phyloP scores from a whole-genome alignment of 2,888 invertebrate genomes.

The Allolobophora icterica region DNA sequence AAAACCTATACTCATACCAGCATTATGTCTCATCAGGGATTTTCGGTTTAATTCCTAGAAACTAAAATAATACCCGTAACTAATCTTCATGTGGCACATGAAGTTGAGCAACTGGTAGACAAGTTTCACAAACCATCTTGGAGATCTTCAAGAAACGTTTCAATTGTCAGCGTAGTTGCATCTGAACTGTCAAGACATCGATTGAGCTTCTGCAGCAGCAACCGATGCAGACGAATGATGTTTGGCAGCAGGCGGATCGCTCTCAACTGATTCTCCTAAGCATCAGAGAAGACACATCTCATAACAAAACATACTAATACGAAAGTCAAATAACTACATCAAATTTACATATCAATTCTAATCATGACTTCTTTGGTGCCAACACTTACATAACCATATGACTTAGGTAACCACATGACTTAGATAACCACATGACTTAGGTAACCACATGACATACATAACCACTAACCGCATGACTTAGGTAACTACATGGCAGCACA shows the following conservation, averaged over 20 bases:
- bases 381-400: too few species aligned
- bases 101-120: background rate
- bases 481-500: background rate
- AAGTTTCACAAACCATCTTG: background rate
- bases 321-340: background rate
- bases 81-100: background rate
- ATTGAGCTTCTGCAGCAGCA: constrained; percentile 51
- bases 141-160: constrained; percentile 28
- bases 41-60: too few species aligned
- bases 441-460: too few species aligned
- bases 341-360: too few species aligned
- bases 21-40: too few species aligned
- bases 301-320: background rate
- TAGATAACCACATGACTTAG: too few species aligned
- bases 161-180: constrained; percentile 47
- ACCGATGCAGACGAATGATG: constrained; percentile 51
- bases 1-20: too few species aligned
- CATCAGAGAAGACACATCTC: background rate
- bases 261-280: constrained; percentile 51
- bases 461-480: too few species aligned
- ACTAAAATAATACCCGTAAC: background rate
- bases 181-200: constrained; percentile 53
- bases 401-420: background rate
- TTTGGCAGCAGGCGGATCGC: constrained; percentile 53
- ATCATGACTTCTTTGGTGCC: too few species aligned